Base-by-base conservation (phyloP, 2,113 vertebrate genomes). In the Phaethon lepturus region DNA sequence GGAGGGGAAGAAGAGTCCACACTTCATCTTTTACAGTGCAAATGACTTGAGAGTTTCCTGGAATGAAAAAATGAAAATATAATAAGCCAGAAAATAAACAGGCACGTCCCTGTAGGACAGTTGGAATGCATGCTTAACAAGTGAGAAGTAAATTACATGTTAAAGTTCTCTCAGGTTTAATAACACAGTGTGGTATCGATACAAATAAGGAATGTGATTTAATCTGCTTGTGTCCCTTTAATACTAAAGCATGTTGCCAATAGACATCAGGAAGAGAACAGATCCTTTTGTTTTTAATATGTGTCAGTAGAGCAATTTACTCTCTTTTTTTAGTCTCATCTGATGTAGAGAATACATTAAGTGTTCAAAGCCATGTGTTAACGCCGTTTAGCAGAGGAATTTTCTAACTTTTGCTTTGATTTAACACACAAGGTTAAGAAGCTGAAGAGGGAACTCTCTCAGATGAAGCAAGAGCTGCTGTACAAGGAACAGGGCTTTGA, bases 401-500 rank as follows among this genome's bases (percentile, higher is more conserved):
- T 95, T 90, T 95, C 86, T 97, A 91, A 92, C 69, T 90, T 91
- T 92, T 93, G n/a, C 84, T 86, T 95, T 98, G 90, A 95, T 98
- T 98, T 98, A 97, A 95, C 77, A 73, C 56, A 24, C 93, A 97
- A 99, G 99, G 99, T 99, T 94, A 99, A 99, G 97, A 99, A 98
- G 94, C 97, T 99, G 97, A 99, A 99, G 97, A 95, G 98, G 91
- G 98, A 99, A 66, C 98, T 99, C 59, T 98, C 97, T 50, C 99
- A 99, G 93, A 99, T 99, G 99, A 99, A 99, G 96, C 99, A 99
- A 95, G 99, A 99, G 86, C 97, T 99, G 83, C 94, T 99, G 58
- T 99, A 99, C 95, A 99, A 99, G 94, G 98, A 99, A 76, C 98
- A 99, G 97, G 99, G 98, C 93, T 99, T 99, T 97, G 98, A 99